These are phyloP conservation scores for Phyllotreta cruciferae DNA, from an alignment of 2,888 invertebrate species.

Conservation along the genomic window DNA sequence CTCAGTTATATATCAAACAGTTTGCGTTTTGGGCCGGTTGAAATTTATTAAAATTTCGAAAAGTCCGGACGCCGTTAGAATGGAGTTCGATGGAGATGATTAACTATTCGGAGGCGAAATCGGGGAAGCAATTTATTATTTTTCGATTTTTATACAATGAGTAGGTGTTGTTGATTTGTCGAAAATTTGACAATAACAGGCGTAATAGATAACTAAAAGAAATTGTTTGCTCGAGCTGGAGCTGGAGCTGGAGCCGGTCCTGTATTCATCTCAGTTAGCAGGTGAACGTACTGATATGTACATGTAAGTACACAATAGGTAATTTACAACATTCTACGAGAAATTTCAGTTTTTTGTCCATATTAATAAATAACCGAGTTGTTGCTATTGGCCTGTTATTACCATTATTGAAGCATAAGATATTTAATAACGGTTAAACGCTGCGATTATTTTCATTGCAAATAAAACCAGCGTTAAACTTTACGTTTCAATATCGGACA, in stretches of 20 bases:
- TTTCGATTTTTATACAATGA: background rate
- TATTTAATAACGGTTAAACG: too few species aligned
- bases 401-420: too few species aligned
- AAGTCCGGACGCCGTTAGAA: slow-evolving; percentile 20
- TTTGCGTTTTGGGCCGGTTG: slow-evolving; percentile 24
- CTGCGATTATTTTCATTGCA: too few species aligned
- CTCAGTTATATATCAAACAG: slow-evolving; percentile 30
- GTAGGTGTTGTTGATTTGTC: slow-evolving; percentile 13
- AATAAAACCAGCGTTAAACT: too few species aligned
- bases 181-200: slow-evolving; percentile 5
- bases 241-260: background rate
- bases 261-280: slow-evolving; percentile 5
- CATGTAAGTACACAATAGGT: slow-evolving; percentile 26
- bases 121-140: slow-evolving; percentile 18
- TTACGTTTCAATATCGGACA: too few species aligned
- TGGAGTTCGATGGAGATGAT: slow-evolving; percentile 20
- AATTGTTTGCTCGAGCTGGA: slow-evolving; percentile 21
- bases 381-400: slow-evolving; percentile 1
- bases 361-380: slow-evolving; percentile 13
- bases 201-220: slow-evolving; percentile 13
- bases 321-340: slow-evolving; percentile 21
- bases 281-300: slow-evolving; percentile 22
- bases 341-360: slow-evolving; percentile 10
- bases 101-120: slow-evolving; percentile 16
- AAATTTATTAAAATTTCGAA: slow-evolving; percentile 28